Conservation (phyloP, 2,888 invertebrate genomes). For the Mythimna loreyi region DNA sequence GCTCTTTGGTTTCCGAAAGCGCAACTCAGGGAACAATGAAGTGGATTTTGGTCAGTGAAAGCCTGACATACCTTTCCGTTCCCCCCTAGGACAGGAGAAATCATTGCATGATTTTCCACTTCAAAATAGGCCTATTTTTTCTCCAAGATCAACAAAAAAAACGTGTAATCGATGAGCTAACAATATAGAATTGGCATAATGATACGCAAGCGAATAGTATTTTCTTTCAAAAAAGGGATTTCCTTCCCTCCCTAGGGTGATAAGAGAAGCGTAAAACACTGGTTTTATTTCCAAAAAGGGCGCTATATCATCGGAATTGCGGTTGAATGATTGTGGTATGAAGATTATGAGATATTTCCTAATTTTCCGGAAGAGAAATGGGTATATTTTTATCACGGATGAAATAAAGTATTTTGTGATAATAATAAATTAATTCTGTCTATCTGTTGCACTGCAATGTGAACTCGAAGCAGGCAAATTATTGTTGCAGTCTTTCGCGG, state of each 20-base stretch:
- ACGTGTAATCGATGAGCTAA: neutral
- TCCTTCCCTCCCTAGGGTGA: conserved; percentile 38
- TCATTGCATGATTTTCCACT: too few species aligned
- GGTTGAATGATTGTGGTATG: conserved; percentile 43
- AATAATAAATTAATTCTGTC: neutral
- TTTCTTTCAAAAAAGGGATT: conserved; percentile 38
- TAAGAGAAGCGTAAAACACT: conserved; percentile 59
- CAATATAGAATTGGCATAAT: conserved; percentile 22
- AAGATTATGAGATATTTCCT: conserved; percentile 39
- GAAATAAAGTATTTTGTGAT: neutral
- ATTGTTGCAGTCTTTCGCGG: too few species aligned
- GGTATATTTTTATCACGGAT: conserved; percentile 7
- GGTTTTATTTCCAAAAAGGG: conserved; percentile 58
- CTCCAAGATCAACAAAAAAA: too few species aligned
- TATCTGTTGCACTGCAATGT: too few species aligned
- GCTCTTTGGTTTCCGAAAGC: too few species aligned
- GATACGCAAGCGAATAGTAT: conserved; percentile 28
- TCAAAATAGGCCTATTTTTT: too few species aligned
- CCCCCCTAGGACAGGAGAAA: too few species aligned
- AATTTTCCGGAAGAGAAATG: conserved; percentile 20
- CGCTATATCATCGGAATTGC: conserved; percentile 52
- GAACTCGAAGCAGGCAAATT: too few species aligned
- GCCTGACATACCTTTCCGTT: too few species aligned
- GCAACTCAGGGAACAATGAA: too few species aligned
- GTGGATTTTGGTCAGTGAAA: too few species aligned